Evolutionary conservation across 2,888 invertebrate genomes (phyloP), one percentile per base, ranked within the genome.

Genomic region (Hirtodrosophila cameraria): DNA sequence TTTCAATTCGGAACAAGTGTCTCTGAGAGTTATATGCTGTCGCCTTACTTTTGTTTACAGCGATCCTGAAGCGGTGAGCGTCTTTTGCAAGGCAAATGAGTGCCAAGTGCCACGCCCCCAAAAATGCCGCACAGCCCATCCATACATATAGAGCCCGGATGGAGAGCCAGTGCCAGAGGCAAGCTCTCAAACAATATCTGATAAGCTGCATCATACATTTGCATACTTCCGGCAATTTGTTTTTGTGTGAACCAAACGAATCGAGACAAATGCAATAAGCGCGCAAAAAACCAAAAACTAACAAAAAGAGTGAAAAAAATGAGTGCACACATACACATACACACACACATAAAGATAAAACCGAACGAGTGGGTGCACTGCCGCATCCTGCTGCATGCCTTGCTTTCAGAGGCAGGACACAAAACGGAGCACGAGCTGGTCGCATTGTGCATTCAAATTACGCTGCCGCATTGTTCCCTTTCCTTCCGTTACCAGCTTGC

Each of bases 221-320:
- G 86, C 82, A 83, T 83, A 83, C 85, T 83, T 83, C 86, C 82
- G 78, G 85, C 82, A 84, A 86, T 86, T 83, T 84, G 85, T 83
- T 83, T 86, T 72, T 78, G 75, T 72, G 68, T 78, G 81, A 65
- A 49, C 70, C 76, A 84, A 86, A 84, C 86, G 86, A 86, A 84
- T 82, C 81, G 86, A 77, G 78, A 66, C 85, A 83, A 83, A 82
- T 86, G 86, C 82, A 82, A 86, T 82, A 83, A 83, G 83, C 82
- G 79, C 50, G 65, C 49, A 66, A 39, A 43, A 67, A 46, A 50
- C 18, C 12, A 25, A 18, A 11, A 13, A 35, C 28, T 7, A 12
- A 25, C 30, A 46, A 30, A 36, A 33, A 30, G 31, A n/a, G n/a
- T n/a, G n/a, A n/a, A 41, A 43, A 49, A 45, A 53, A 49, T 46